A percentile compares a stretch with the other conserved stretches of the same genome.
Evolutionary conservation across 2,888 invertebrate genomes (phyloP).

Genomic region (Lysandra coridon): DNA sequence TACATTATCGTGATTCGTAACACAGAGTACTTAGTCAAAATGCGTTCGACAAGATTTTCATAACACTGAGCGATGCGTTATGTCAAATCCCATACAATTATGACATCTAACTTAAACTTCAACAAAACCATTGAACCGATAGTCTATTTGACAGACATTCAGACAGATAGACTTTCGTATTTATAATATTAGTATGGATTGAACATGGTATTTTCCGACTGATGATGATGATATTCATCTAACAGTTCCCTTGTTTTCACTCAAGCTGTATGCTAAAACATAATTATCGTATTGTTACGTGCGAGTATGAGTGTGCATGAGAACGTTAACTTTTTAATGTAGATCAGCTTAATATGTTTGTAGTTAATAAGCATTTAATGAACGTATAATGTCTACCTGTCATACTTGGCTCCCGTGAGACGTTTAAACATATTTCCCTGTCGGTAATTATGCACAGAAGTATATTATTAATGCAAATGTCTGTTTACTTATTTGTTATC

Average conservation of each 20-base stretch:
- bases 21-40: neutral
- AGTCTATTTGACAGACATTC: no score
- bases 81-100: no score
- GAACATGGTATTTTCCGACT: neutral
- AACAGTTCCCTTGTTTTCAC: conserved; percentile 34
- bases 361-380: neutral
- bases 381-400: conserved; percentile 4
- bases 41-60: neutral
- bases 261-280: conserved; percentile 33
- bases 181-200: neutral
- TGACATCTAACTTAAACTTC: no score
- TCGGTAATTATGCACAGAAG: neutral
- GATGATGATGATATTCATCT: conserved; percentile 1
- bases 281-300: conserved; percentile 32
- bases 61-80: no score
- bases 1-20: no score
- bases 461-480: neutral
- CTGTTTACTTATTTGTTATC: no score
- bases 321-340: conserved; percentile 24
- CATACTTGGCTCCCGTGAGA: neutral
- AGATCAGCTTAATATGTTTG: conserved; percentile 1
- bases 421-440: neutral
- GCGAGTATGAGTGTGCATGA: conserved; percentile 30
- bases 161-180: no score
- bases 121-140: no score